Evolutionary conservation across 92 coral and sea anemone genomes (phyloP).

Genomic region (Heteractis magnifica): DNA sequence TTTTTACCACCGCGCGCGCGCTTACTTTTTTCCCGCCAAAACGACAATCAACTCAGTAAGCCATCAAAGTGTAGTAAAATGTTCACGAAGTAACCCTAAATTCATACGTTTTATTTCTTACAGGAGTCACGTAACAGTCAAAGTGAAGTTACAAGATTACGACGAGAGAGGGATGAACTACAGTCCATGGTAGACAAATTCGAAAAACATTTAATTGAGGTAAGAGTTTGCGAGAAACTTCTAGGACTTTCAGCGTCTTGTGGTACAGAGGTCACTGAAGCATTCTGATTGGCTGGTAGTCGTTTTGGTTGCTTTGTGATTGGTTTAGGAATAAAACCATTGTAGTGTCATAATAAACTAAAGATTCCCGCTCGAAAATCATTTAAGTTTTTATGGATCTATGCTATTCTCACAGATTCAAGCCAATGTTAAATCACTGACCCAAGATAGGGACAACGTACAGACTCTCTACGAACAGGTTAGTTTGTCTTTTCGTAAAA

Average conservation of each 20-base stretch:
- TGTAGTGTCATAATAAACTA: neutral
- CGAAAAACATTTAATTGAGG: slow-evolving; percentile 94
- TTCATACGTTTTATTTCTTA: neutral
- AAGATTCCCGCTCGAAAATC: too few relatives aligned
- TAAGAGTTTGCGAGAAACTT: neutral
- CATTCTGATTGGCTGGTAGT: neutral
- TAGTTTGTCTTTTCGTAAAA: neutral
- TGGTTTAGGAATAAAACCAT: neutral
- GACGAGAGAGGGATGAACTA: slow-evolving; percentile 92
- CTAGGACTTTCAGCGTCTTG: neutral
- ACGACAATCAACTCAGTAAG: neutral
- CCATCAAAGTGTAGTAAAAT: neutral
- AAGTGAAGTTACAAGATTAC: slow-evolving; percentile 72
- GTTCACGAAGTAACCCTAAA: too few relatives aligned
- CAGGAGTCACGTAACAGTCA: slow-evolving; percentile 67
- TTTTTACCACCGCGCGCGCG: neutral
- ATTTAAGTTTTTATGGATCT: too few relatives aligned
- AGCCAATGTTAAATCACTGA: slow-evolving; percentile 80
- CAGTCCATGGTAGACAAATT: slow-evolving; percentile 93
- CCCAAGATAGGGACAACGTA: slow-evolving; percentile 84
- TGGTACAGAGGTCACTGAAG: neutral
- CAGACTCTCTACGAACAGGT: slow-evolving; percentile 96
- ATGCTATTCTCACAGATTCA: slow-evolving; percentile 63
- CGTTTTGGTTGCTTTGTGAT: neutral
- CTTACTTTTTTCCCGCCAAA: neutral